phyloP scores from a whole-genome alignment of 1,140 invertebrate species.

The Drosophila mayri region DNA sequence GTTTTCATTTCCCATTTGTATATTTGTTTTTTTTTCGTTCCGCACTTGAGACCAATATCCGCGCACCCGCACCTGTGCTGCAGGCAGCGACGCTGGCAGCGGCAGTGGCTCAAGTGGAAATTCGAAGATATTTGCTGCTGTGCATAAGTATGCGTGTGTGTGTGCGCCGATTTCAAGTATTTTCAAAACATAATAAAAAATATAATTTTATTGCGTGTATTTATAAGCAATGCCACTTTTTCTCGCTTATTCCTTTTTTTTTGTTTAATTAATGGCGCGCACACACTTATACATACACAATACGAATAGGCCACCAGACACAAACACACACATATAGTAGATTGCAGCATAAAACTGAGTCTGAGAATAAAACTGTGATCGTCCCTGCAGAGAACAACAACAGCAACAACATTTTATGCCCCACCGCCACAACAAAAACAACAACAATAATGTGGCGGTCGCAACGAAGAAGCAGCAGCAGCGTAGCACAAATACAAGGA shows the following conservation, averaged over 20 bases:
- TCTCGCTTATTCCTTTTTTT: slow-evolving; percentile 31
- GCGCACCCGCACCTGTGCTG: slow-evolving; percentile 37
- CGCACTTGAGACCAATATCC: slow-evolving; percentile 8
- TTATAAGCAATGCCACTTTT: slow-evolving; percentile 73
- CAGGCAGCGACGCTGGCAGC: slow-evolving; percentile 17
- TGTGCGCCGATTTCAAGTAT: slow-evolving; percentile 64
- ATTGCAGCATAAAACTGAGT: slow-evolving; percentile 72
- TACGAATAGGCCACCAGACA: slow-evolving; percentile 12
- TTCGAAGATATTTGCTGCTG: slow-evolving; percentile 39
- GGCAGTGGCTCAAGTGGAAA: slow-evolving; percentile 60
- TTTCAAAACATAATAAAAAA: slow-evolving; percentile 81
- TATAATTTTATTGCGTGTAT: slow-evolving; percentile 77
- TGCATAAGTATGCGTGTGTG: slow-evolving; percentile 1
- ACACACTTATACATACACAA: slow-evolving; percentile 58
- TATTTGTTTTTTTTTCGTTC: slow-evolving; percentile 5
- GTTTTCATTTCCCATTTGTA: slow-evolving; percentile 11
- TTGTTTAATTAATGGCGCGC: slow-evolving; percentile 79
- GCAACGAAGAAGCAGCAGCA: slow-evolving; percentile 51
- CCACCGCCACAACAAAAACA: slow-evolving; percentile 52
- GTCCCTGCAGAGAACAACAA: slow-evolving; percentile 64
- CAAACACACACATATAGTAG: slow-evolving; percentile 30
- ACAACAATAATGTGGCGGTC: slow-evolving; percentile 55
- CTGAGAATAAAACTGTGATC: slow-evolving; percentile 76
- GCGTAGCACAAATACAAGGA: slow-evolving; percentile 60
- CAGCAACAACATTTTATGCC: slow-evolving; percentile 22